Percentiles rank a stretch among this genome's conserved stretches.
These are phyloP conservation scores for Aporrectodea caliginosa DNA, from an alignment of 1,140 invertebrate genomes.

Conservation along the genomic window DNA sequence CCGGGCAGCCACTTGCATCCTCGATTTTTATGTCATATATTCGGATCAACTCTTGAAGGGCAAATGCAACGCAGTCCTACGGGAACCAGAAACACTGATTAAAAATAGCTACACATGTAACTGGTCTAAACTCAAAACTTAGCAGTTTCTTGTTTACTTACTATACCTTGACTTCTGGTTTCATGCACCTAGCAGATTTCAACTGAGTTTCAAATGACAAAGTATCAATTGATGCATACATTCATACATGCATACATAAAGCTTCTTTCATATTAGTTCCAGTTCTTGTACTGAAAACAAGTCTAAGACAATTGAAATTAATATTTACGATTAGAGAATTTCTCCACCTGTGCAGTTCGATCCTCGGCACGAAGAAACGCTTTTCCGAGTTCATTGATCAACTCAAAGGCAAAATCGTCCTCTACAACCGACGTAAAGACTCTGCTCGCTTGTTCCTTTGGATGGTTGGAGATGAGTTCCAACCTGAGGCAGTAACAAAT, in stretches of 20 bases:
- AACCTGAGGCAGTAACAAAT: conserved; percentile 45
- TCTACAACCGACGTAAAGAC: conserved; percentile 50
- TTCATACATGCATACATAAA: too few species aligned
- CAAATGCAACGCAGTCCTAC: conserved; percentile 56
- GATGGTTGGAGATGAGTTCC: conserved; percentile 47
- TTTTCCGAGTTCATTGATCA: conserved; percentile 54
- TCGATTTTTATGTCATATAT: conserved; percentile 49
- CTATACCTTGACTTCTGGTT: too few species aligned
- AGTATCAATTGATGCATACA: too few species aligned
- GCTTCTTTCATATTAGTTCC: too few species aligned
- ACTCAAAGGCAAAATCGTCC: conserved; percentile 55
- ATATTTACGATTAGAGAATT: background rate
- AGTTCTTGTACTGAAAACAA: conserved; percentile 29
- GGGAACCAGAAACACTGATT: conserved; percentile 12
- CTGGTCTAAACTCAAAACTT: too few species aligned
- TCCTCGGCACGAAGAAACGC: conserved; percentile 57
- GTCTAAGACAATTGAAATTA: background rate
- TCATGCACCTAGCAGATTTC: too few species aligned
- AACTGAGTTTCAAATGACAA: too few species aligned
- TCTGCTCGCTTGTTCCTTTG: conserved; percentile 43
- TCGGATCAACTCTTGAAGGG: conserved; percentile 57
- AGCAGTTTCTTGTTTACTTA: too few species aligned
- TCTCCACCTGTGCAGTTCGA: background rate
- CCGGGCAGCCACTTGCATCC: conserved; percentile 35
- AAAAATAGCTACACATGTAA: background rate